Conservation (phyloP, 2,888 invertebrate species). For the Tetrapedia diversipes region DNA sequence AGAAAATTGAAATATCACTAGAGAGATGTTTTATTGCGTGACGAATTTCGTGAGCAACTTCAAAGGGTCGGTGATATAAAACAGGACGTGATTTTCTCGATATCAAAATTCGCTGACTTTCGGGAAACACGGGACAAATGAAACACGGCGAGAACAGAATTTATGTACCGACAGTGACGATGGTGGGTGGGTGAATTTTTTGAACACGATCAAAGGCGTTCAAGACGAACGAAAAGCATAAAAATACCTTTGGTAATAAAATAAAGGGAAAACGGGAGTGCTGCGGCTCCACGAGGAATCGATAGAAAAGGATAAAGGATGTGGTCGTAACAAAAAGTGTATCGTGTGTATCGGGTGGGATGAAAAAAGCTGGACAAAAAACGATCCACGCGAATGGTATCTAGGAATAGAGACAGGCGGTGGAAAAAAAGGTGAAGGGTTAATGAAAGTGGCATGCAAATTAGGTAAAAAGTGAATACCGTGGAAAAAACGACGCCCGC, state of each 20-base stretch:
- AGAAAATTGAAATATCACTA: background rate
- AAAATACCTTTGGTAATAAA: background rate
- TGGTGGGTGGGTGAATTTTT: conserved; percentile 9
- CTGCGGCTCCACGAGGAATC: background rate
- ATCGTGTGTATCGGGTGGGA: background rate
- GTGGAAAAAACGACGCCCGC: no score
- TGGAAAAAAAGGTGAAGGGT: background rate
- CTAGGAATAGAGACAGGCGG: background rate
- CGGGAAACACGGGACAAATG: background rate
- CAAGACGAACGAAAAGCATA: background rate
- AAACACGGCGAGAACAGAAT: background rate
- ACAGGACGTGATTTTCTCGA: background rate
- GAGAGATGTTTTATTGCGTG: background rate
- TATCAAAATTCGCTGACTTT: background rate
- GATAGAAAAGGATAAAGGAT: background rate
- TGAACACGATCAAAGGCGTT: background rate
- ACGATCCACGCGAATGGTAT: background rate
- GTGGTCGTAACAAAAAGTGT: background rate
- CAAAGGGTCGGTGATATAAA: no score
- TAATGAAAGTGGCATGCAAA: conserved; percentile 1
- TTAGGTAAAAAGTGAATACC: background rate
- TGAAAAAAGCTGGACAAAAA: background rate
- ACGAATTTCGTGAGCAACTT: background rate
- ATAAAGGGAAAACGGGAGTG: background rate
- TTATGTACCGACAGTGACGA: background rate